phyloP scores from a whole-genome alignment of 2,113 vertebrate species.

The Silurus meridionalis region DNA sequence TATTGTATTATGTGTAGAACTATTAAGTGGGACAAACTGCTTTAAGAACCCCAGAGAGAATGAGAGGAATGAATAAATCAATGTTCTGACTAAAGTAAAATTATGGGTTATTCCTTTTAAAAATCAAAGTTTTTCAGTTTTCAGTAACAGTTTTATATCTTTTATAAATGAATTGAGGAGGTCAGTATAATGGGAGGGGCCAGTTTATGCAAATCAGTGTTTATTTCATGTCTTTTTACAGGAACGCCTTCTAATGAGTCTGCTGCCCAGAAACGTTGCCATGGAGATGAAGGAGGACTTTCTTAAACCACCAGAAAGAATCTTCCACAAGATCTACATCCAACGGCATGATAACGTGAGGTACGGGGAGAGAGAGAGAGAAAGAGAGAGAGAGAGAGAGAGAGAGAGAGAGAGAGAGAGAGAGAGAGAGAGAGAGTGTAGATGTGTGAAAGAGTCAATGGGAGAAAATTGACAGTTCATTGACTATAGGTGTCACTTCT shows the following conservation, averaged over 20 bases:
- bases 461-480: constrained; percentile 39
- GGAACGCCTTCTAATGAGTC: constrained; percentile 98
- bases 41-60: not conserved
- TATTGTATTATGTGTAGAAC: not conserved
- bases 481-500: constrained; percentile 45
- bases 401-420: not conserved
- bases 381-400: not conserved
- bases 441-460: constrained; percentile 32
- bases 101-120: not conserved
- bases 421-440: not conserved
- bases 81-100: not conserved
- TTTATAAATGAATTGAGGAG: not conserved
- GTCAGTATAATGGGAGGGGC: not conserved
- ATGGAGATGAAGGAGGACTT: constrained; percentile 99
- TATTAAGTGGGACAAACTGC: not conserved
- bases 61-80: not conserved
- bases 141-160: not conserved
- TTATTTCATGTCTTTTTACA: constrained; percentile 63
- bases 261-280: constrained; percentile 95
- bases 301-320: constrained; percentile 94
- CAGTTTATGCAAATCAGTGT: constrained; percentile 22
- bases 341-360: constrained; percentile 99
- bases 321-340: constrained; percentile 99
- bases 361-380: constrained; percentile 65
- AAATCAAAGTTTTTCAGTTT: not conserved